Conservation (phyloP, 2,113 vertebrate genomes). For the Alces alces region DNA sequence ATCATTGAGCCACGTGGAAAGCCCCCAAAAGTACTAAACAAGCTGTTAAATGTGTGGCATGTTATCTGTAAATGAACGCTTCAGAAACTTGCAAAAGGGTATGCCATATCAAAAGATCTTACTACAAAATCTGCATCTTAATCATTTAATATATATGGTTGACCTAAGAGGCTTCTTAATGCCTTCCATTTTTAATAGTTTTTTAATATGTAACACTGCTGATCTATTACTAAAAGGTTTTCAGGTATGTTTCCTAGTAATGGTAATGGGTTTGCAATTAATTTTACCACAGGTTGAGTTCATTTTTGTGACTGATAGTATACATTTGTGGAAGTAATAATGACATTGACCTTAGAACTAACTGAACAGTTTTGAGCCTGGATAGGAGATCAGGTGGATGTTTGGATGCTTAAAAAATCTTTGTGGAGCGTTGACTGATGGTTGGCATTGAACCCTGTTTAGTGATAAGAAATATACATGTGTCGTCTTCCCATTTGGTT, state of each 20-base stretch:
- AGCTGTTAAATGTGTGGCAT: not conserved
- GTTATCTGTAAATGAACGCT: not conserved
- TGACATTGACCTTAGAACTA: not conserved
- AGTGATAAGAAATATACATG: not conserved
- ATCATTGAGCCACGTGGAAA: not conserved
- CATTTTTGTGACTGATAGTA: not conserved
- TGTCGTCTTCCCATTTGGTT: not conserved
- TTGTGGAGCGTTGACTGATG: not conserved
- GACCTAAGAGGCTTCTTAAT: not conserved
- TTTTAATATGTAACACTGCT: not conserved
- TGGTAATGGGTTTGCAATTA: not conserved
- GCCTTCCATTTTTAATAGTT: not conserved
- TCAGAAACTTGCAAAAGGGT: not conserved
- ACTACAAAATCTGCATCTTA: not conserved
- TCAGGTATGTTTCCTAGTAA: not conserved
- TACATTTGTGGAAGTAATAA: not conserved
- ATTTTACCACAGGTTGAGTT: not conserved
- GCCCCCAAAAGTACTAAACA: not conserved
- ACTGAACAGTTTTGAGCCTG: not conserved
- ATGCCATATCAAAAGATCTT: not conserved
- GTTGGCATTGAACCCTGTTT: not conserved
- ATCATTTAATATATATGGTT: not conserved
- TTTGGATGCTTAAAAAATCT: not conserved
- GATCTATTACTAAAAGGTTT: not conserved
- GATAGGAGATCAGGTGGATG: not conserved